Evolutionary conservation across 2,888 invertebrate species (phyloP).

Genomic region (Dolomedes plantarius): DNA sequence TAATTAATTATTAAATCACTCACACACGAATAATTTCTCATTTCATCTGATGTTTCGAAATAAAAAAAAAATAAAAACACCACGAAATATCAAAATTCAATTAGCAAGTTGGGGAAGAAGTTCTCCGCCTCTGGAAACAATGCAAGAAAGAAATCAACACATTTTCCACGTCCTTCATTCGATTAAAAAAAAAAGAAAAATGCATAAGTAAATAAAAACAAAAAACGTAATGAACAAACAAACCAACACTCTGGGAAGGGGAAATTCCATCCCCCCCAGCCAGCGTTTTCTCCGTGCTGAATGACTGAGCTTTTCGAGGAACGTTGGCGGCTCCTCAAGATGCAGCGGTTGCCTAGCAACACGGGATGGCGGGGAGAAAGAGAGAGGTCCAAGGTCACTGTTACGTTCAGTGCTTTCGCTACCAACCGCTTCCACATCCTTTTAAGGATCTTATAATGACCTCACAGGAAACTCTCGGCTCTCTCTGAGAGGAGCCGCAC

Average conservation of each 20-base stretch:
- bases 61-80: no score
- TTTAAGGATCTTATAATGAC: constrained; percentile 39
- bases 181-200: constrained; percentile 1
- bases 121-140: not conserved
- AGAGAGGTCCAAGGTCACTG: constrained; percentile 54
- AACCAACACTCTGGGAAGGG: not conserved
- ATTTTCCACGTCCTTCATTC: not conserved
- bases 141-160: not conserved
- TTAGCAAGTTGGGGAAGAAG: not conserved
- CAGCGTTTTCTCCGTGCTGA: not conserved
- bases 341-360: constrained; percentile 46
- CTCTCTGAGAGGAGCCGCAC: no score
- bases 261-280: not conserved
- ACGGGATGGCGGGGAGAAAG: not conserved
- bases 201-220: no score
- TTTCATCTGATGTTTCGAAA: no score
- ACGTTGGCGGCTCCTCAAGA: constrained; percentile 19
- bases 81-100: not conserved
- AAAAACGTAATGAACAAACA: not conserved
- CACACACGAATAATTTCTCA: no score
- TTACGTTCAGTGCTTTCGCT: constrained; percentile 33
- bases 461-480: constrained; percentile 23
- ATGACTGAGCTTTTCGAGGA: constrained; percentile 8
- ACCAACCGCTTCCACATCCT: constrained; percentile 21
- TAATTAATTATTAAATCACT: no score